A percentile compares a stretch with the other conserved stretches of the same genome.
Evolutionary conservation across 2,888 invertebrate species (phyloP).

Genomic region (Syrista parreyssii): DNA sequence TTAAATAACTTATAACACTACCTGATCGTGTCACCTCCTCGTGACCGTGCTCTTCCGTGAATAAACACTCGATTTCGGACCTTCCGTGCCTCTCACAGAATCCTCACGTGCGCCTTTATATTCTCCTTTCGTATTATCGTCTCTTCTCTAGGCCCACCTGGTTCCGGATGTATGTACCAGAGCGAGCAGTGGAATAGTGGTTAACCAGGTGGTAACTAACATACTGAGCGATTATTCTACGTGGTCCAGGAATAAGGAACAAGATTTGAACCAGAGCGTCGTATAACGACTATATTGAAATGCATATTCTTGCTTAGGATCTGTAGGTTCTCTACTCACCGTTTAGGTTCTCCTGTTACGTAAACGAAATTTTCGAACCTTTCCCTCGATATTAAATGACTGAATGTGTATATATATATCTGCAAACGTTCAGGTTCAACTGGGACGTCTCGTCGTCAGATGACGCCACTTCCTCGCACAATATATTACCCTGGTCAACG

Average conservation of each 20-base stretch:
- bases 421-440: neutral
- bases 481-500: constrained; percentile 13
- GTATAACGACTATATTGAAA: neutral
- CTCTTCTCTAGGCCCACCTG: neutral
- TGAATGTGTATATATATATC: neutral
- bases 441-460: neutral
- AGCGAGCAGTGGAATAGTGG: neutral
- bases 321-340: neutral
- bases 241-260: neutral
- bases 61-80: constrained; percentile 1
- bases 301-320: neutral
- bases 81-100: neutral
- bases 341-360: neutral
- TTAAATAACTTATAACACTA: constrained; percentile 14
- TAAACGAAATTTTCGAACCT: constrained; percentile 10
- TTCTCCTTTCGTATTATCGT: neutral
- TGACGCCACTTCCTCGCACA: neutral
- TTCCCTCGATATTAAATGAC: constrained; percentile 10
- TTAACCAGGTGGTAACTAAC: neutral
- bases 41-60: neutral
- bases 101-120: neutral
- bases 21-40: constrained; percentile 7
- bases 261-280: no score
- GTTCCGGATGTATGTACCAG: neutral
- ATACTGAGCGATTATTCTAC: neutral